phyloP scores from a whole-genome alignment of 2,888 invertebrate genomes.

The Dryobotodes eremita region DNA sequence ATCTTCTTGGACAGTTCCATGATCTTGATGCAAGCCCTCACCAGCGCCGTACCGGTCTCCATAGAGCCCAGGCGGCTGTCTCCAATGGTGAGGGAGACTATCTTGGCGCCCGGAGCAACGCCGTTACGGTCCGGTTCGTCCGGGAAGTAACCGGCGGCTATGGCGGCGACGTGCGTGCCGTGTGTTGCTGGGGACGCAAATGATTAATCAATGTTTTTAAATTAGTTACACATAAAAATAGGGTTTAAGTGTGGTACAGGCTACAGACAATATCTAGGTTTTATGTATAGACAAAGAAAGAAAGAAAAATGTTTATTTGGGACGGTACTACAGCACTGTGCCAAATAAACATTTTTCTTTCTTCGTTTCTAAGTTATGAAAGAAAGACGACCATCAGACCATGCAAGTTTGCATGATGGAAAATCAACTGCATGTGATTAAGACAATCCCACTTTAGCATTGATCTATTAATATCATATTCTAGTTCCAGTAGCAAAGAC shows the following conservation, averaged over 20 bases:
- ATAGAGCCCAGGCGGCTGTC: constrained; percentile 97
- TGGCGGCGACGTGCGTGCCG: constrained; percentile 99
- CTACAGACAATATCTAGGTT: neutral
- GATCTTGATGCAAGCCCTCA: constrained; percentile 97
- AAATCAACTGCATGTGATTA: neutral
- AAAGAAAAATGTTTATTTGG: neutral
- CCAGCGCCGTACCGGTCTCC: constrained; percentile 98
- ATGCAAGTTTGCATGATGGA: neutral
- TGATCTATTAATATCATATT: neutral
- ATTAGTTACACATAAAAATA: neutral
- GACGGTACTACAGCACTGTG: too few relatives aligned
- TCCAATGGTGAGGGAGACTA: constrained; percentile 98
- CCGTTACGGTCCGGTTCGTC: constrained; percentile 97
- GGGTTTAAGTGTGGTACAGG: neutral
- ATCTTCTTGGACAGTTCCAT: constrained; percentile 93
- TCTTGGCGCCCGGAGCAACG: constrained; percentile 98
- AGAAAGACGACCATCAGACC: too few relatives aligned
- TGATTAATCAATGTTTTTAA: too few relatives aligned
- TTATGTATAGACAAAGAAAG: neutral
- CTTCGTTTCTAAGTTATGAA: too few relatives aligned
- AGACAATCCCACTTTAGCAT: neutral
- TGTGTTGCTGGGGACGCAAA: constrained; percentile 93
- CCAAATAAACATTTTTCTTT: too few relatives aligned
- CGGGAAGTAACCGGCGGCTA: constrained; percentile 97
- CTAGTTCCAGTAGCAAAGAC: neutral